Conservation (phyloP, 2,888 invertebrate species). For the Chrysolina haemoptera region DNA sequence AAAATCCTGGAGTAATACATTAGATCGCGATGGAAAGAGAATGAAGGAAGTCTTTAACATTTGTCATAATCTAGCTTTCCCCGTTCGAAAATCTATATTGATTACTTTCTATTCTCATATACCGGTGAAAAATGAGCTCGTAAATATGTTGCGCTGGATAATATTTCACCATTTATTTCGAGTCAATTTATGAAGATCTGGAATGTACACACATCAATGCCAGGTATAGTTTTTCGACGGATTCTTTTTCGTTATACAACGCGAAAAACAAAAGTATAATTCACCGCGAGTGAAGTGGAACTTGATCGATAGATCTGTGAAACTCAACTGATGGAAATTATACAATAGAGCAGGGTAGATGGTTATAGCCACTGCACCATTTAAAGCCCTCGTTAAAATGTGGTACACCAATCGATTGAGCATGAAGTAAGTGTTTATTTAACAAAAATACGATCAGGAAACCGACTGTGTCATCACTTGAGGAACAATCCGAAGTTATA, state of each 20-base stretch:
- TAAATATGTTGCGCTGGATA: conserved; percentile 48
- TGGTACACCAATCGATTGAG: too few relatives aligned
- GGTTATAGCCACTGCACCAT: too few relatives aligned
- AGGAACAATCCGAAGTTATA: too few relatives aligned
- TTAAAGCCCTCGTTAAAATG: too few relatives aligned
- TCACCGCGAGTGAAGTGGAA: not conserved
- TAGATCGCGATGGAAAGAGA: conserved; percentile 42
- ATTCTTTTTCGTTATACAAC: conserved; percentile 22
- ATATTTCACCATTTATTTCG: conserved; percentile 48
- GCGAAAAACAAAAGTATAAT: not conserved
- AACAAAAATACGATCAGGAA: too few relatives aligned
- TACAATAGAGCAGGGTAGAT: too few relatives aligned
- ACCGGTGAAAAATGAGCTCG: conserved; percentile 47
- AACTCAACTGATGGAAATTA: not conserved
- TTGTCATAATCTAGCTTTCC: conserved; percentile 49
- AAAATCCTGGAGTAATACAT: conserved; percentile 42
- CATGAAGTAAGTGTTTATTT: too few relatives aligned
- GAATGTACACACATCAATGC: conserved; percentile 46
- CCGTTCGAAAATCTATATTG: conserved; percentile 50
- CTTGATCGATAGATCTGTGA: not conserved
- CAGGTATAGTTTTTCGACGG: conserved; percentile 37
- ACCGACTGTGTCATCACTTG: too few relatives aligned
- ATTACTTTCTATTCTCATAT: conserved; percentile 47
- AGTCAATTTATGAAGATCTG: conserved; percentile 43
- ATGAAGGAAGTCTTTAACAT: conserved; percentile 47